Conservation (phyloP, 2,113 vertebrate species). For the Pseudonaja textilis region DNA sequence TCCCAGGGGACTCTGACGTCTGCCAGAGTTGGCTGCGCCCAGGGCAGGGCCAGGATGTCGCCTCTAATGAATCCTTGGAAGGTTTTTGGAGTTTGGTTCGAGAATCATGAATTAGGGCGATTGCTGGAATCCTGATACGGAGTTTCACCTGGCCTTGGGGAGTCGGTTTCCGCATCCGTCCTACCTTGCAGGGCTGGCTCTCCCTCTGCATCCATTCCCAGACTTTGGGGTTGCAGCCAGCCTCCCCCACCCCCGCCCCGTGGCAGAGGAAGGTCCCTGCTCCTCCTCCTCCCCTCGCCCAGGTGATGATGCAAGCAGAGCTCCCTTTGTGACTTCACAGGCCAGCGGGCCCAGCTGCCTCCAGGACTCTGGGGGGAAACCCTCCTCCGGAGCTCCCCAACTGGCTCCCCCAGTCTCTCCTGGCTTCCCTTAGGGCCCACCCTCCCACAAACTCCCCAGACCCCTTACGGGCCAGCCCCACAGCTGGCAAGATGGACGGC, state of each 20-base stretch:
- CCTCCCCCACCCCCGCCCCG: too few relatives aligned
- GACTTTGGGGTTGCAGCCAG: not conserved
- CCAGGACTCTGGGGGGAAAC: not conserved
- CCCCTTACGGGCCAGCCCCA: not conserved
- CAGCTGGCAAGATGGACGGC: constrained; percentile 19
- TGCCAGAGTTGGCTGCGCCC: too few relatives aligned
- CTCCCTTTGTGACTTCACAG: constrained; percentile 11
- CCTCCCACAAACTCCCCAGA: not conserved
- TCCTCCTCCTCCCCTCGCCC: not conserved
- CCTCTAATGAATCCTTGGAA: too few relatives aligned
- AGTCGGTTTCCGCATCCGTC: not conserved
- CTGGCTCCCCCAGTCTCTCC: not conserved
- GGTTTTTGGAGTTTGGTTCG: too few relatives aligned
- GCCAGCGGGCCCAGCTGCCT: not conserved
- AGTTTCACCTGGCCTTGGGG: not conserved
- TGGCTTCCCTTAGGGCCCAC: constrained; percentile 23
- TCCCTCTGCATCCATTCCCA: not conserved
- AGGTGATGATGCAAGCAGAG: not conserved
- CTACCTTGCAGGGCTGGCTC: not conserved
- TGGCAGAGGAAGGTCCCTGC: not conserved
- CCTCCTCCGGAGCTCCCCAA: too few relatives aligned
- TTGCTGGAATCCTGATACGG: too few relatives aligned
- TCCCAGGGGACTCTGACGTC: too few relatives aligned
- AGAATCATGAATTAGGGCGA: too few relatives aligned
- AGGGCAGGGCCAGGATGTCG: too few relatives aligned